These are phyloP conservation scores for Oscheius sp. DNA, from an alignment of 1,140 invertebrate species.

Conservation along the genomic window DNA sequence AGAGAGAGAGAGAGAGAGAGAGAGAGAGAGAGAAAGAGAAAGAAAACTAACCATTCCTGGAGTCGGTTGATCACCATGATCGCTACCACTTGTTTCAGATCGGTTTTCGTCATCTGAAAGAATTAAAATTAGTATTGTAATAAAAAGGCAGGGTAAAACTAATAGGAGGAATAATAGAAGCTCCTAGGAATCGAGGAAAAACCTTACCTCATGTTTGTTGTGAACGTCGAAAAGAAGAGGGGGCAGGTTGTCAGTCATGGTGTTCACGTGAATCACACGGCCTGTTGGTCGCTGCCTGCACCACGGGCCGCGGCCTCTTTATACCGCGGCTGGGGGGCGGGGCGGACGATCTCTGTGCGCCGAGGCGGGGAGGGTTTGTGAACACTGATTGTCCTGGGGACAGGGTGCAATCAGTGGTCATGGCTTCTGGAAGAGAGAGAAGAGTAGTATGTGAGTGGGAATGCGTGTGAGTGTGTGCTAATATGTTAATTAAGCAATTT, in stretches of 20 bases:
- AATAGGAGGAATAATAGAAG: not conserved
- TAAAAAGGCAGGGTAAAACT: not conserved
- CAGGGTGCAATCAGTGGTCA: not conserved
- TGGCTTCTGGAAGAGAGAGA: too few relatives aligned
- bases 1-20: too few relatives aligned
- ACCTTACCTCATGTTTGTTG: constrained; percentile 4
- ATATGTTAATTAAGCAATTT: too few relatives aligned
- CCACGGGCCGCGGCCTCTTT: not conserved
- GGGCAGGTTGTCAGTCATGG: constrained; percentile 7
- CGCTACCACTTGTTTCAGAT: not conserved
- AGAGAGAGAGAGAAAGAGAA: not conserved
- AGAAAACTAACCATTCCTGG: not conserved
- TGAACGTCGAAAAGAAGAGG: not conserved
- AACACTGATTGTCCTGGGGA: not conserved
- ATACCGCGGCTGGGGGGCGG: not conserved
- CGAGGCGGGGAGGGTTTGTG: not conserved
- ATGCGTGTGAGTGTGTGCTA: too few relatives aligned
- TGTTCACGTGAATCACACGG: not conserved
- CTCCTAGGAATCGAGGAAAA: not conserved
- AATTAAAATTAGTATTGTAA: not conserved
- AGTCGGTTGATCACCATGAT: not conserved
- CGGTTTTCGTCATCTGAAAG: not conserved
- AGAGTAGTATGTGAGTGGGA: too few relatives aligned
- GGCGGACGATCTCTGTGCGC: not conserved
- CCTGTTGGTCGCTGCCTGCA: not conserved